Conservation (phyloP, 30 jellyfish, hydroid and myxozoan species). For the Cassiopea andromeda region DNA sequence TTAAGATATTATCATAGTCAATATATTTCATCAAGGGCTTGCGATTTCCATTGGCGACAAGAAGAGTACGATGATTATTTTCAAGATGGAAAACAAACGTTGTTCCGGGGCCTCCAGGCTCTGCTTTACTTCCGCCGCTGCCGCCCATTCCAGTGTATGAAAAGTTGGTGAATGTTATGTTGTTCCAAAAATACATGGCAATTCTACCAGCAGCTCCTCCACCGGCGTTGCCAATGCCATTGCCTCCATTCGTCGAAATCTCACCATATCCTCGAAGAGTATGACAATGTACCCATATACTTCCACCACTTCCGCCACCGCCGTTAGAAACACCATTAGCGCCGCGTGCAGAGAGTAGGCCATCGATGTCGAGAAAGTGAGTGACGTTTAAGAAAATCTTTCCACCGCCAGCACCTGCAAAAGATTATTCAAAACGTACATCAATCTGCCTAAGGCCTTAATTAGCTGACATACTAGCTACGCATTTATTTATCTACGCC, state of each 20-base stretch:
- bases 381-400: slow-evolving; percentile 69
- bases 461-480: too few relatives aligned
- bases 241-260: slow-evolving; percentile 68
- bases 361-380: slow-evolving; percentile 55
- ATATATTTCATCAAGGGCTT: slow-evolving; percentile 58
- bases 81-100: slow-evolving; percentile 56
- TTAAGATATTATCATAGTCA: slow-evolving; percentile 43
- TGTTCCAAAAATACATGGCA: slow-evolving; percentile 63
- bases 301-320: slow-evolving; percentile 82
- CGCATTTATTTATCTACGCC: too few relatives aligned
- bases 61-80: slow-evolving; percentile 64
- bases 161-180: slow-evolving; percentile 52
- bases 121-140: slow-evolving; percentile 59
- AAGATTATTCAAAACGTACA: too few relatives aligned
- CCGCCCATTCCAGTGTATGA: slow-evolving; percentile 70
- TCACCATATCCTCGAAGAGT: slow-evolving; percentile 74
- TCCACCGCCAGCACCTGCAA: slow-evolving; percentile 77
- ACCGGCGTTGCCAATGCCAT: slow-evolving; percentile 60
- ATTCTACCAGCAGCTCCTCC: slow-evolving; percentile 80
- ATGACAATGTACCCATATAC: slow-evolving; percentile 70
- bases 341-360: slow-evolving; percentile 68
- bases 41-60: slow-evolving; percentile 47
- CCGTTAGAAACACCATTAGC: slow-evolving; percentile 57
- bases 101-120: slow-evolving; percentile 78
- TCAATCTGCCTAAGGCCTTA: too few relatives aligned